Conservation (phyloP, 2,888 invertebrate genomes). For the Capitulum mitella region DNA sequence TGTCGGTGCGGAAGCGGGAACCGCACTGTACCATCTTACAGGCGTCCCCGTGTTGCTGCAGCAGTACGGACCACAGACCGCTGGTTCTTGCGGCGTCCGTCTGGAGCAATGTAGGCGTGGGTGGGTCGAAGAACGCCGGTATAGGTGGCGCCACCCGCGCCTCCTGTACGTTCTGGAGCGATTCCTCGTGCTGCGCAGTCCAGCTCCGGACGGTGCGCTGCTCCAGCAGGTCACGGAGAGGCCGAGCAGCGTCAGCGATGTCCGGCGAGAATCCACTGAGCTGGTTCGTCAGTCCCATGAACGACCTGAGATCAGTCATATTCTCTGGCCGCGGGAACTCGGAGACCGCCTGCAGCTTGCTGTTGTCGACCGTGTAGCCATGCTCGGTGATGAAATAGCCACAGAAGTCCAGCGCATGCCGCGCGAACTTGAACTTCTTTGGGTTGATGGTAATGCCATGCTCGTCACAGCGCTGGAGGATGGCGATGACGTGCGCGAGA, state of each 20-base stretch:
- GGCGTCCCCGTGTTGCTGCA: conserved; percentile 7
- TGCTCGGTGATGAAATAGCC: too few species aligned
- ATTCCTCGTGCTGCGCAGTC: conserved; percentile 5
- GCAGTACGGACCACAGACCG: conserved; percentile 25
- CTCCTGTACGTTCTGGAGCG: conserved; percentile 25
- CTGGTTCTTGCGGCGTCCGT: conserved; percentile 27
- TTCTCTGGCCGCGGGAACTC: conserved; percentile 28
- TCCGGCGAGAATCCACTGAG: conserved; percentile 22
- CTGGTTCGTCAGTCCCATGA: conserved; percentile 29
- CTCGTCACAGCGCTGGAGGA: too few species aligned
- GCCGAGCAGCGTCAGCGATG: conserved; percentile 21
- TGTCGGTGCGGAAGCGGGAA: conserved; percentile 22
- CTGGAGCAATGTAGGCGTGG: conserved; percentile 22
- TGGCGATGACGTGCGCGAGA: too few species aligned
- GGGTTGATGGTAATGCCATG: too few species aligned
- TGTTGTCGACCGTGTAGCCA: too few species aligned
- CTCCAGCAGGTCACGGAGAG: conserved; percentile 24
- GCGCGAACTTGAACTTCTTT: too few species aligned
- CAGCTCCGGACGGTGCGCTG: conserved; percentile 26
- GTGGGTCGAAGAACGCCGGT: conserved; percentile 26
- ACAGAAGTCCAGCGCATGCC: too few species aligned
- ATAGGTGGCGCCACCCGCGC: conserved; percentile 35
- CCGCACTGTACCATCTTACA: conserved; percentile 27
- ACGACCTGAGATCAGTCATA: conserved; percentile 28
- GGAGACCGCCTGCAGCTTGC: conserved; percentile 27